phyloP scores from a whole-genome alignment of 2,113 vertebrate genomes.

The Psilopsiagon aymara region DNA sequence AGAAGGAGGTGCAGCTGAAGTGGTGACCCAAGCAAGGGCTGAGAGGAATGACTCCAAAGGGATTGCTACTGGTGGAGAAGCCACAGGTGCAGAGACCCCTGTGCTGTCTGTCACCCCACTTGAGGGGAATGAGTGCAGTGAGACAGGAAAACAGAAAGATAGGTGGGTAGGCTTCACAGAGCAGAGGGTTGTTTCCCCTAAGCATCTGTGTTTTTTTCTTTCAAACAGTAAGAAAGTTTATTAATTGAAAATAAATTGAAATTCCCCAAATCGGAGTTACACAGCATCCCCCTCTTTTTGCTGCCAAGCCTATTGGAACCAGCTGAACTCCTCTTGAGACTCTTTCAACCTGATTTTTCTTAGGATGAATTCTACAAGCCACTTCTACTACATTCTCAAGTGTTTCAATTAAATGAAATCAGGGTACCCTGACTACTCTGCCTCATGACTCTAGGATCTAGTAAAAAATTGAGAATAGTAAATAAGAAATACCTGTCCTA shows the following conservation, averaged over 20 bases:
- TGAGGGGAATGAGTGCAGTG: background rate
- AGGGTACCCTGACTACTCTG: background rate
- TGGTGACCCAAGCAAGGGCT: background rate
- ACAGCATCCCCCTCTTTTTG: background rate
- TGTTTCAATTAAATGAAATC: background rate
- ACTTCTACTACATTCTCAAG: background rate
- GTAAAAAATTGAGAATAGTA: background rate
- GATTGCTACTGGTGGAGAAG: background rate
- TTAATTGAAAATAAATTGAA: background rate
- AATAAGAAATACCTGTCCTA: background rate
- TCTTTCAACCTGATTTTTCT: background rate
- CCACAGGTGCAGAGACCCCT: background rate
- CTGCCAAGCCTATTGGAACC: background rate
- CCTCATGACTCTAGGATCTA: background rate
- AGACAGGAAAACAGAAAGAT: background rate
- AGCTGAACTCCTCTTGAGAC: background rate
- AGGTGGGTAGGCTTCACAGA: background rate
- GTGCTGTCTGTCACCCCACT: background rate
- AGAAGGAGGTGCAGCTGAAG: background rate
- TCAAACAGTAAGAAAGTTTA: background rate
- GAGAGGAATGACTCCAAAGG: background rate
- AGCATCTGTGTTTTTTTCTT: background rate
- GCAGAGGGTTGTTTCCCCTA: background rate
- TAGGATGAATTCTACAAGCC: background rate
- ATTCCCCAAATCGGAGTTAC: background rate